These are phyloP conservation scores for Tetramorium alpestre DNA, from an alignment of 1,140 invertebrate species.

Conservation along the genomic window DNA sequence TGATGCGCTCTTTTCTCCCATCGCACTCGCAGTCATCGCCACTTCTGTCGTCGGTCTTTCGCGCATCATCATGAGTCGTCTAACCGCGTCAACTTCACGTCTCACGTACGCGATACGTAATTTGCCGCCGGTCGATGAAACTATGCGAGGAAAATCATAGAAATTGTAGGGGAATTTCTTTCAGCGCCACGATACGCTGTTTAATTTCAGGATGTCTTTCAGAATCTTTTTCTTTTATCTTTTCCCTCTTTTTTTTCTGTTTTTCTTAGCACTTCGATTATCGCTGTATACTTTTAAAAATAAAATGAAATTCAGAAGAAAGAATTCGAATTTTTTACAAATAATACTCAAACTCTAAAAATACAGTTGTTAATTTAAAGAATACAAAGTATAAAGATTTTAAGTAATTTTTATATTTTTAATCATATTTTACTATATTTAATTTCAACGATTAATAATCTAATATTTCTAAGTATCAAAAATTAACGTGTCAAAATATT, in stretches of 20 bases:
- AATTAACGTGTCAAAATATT: too few relatives aligned
- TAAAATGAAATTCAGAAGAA: too few relatives aligned
- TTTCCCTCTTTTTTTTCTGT: neutral
- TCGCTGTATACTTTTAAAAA: neutral
- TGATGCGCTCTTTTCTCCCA: slow-evolving; percentile 52
- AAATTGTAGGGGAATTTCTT: slow-evolving; percentile 17
- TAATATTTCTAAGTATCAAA: too few relatives aligned
- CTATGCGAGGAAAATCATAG: slow-evolving; percentile 35
- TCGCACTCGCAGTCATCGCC: slow-evolving; percentile 45
- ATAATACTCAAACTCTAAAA: too few relatives aligned
- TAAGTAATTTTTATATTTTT: too few relatives aligned
- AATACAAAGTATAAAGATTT: too few relatives aligned
- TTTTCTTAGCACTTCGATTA: neutral
- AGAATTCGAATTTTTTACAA: too few relatives aligned
- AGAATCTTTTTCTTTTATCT: neutral
- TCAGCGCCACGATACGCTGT: neutral
- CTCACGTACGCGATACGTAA: slow-evolving; percentile 56
- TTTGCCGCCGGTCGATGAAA: slow-evolving; percentile 26
- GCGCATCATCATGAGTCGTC: slow-evolving; percentile 63
- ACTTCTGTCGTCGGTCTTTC: slow-evolving; percentile 49
- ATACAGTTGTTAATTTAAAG: too few relatives aligned
- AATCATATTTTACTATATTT: too few relatives aligned
- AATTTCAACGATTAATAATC: too few relatives aligned
- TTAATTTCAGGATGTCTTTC: neutral
- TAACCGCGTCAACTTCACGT: slow-evolving; percentile 44